Evolutionary conservation across 2,888 invertebrate species (phyloP).

Genomic region (Druceiella hillmani): DNA sequence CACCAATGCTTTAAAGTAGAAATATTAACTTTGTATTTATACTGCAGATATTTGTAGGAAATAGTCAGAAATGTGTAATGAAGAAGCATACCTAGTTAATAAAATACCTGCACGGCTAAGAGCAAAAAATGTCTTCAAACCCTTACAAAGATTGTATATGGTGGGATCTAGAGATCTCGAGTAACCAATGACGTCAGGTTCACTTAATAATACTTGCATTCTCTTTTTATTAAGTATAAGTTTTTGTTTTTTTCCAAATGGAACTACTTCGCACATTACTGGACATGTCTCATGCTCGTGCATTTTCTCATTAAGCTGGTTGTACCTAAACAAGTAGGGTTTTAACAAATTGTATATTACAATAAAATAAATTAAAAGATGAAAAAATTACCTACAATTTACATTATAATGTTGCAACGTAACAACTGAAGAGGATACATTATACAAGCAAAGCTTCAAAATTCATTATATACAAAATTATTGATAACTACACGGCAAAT

Average conservation of each 20-base stretch:
- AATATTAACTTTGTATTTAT: no score
- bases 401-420: no score
- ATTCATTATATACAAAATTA: no score
- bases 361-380: no score
- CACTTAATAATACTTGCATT: constrained; percentile 41
- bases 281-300: constrained; percentile 46
- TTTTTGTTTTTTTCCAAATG: constrained; percentile 41
- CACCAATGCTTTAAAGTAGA: no score
- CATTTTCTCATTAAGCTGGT: constrained; percentile 40
- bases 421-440: no score
- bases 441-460: no score
- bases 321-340: constrained; percentile 33
- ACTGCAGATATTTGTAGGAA: no score
- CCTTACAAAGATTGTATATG: constrained; percentile 48
- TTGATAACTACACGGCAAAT: no score
- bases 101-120: constrained; percentile 49
- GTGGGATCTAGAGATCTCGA: constrained; percentile 44
- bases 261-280: constrained; percentile 46
- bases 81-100: constrained; percentile 34
- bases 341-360: no score
- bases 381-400: no score
- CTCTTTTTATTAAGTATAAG: constrained; percentile 37
- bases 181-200: constrained; percentile 46
- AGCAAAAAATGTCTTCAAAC: constrained; percentile 50
- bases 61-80: background rate